These are phyloP conservation scores for Pogonognathellus flavescens DNA, from an alignment of 1,140 invertebrate species.

Conservation along the genomic window DNA sequence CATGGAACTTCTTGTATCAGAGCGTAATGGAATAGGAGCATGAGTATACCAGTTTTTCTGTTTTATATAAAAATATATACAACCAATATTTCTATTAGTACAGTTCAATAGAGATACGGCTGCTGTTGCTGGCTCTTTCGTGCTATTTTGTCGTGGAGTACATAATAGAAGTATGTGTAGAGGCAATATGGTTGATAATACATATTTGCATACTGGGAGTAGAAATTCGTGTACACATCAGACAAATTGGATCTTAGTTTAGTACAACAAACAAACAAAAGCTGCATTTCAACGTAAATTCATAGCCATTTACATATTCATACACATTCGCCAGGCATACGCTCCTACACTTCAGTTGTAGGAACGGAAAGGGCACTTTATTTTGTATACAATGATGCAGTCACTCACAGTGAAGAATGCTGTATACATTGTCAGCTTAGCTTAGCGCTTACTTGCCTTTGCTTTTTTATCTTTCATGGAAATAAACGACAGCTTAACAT, in stretches of 20 bases:
- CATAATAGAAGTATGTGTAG: background rate
- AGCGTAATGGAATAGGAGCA: background rate
- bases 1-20: background rate
- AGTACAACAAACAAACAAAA: background rate
- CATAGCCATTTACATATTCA: too few species aligned
- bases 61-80: too few species aligned
- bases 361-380: too few species aligned
- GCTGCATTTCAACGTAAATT: background rate
- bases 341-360: too few species aligned
- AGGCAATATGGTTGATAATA: background rate
- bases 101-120: background rate
- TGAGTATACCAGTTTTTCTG: background rate
- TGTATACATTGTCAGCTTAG: too few species aligned
- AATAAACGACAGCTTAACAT: constrained; percentile 29
- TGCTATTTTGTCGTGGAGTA: too few species aligned
- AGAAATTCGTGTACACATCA: constrained; percentile 23
- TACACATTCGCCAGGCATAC: too few species aligned
- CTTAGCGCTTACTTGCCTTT: background rate
- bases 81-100: too few species aligned
- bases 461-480: constrained; percentile 23
- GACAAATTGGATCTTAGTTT: constrained; percentile 40
- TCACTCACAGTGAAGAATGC: too few species aligned
- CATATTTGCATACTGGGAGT: background rate
- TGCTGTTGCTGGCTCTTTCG: background rate
- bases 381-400: background rate